These are phyloP conservation scores for Parnassius apollo DNA, from an alignment of 2,888 invertebrate genomes.

Conservation along the genomic window DNA sequence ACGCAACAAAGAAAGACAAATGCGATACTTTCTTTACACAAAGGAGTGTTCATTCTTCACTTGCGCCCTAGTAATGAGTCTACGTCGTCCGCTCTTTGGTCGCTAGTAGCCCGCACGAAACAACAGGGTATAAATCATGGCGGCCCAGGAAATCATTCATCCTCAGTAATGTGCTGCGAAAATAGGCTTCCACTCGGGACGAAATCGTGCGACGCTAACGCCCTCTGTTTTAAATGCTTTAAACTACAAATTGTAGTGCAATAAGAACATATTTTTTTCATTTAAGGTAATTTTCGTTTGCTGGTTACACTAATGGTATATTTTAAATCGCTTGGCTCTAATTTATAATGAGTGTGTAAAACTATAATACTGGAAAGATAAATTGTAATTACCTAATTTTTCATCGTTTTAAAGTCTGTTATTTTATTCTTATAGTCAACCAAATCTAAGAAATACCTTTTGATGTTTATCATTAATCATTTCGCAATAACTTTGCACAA, in stretches of 20 bases:
- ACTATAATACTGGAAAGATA: not conserved
- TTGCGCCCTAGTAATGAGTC: slow-evolving; percentile 60
- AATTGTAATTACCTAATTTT: too few species aligned
- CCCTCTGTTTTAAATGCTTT: slow-evolving; percentile 65
- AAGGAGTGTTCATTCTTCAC: slow-evolving; percentile 71
- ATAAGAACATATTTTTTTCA: slow-evolving; percentile 55
- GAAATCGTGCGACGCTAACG: slow-evolving; percentile 52
- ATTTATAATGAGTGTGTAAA: slow-evolving; percentile 11
- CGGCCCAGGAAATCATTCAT: slow-evolving; percentile 78
- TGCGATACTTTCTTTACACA: slow-evolving; percentile 61
- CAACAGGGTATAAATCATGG: slow-evolving; percentile 71
- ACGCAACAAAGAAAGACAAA: slow-evolving; percentile 69
- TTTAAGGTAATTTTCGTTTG: slow-evolving; percentile 20
- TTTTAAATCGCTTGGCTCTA: slow-evolving; percentile 12
- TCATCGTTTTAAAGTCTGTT: too few species aligned
- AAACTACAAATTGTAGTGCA: slow-evolving; percentile 59
- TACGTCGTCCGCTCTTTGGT: slow-evolving; percentile 45
- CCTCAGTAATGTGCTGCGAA: slow-evolving; percentile 79
- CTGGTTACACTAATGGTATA: slow-evolving; percentile 11
- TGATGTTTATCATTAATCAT: too few species aligned
- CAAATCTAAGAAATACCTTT: too few species aligned
- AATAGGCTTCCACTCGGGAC: slow-evolving; percentile 73
- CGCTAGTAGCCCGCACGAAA: slow-evolving; percentile 46
- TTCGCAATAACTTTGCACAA: too few species aligned
- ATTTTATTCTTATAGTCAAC: too few species aligned